phyloP scores from a whole-genome alignment of 2,888 invertebrate genomes.

The Conops quadrifasciatus region DNA sequence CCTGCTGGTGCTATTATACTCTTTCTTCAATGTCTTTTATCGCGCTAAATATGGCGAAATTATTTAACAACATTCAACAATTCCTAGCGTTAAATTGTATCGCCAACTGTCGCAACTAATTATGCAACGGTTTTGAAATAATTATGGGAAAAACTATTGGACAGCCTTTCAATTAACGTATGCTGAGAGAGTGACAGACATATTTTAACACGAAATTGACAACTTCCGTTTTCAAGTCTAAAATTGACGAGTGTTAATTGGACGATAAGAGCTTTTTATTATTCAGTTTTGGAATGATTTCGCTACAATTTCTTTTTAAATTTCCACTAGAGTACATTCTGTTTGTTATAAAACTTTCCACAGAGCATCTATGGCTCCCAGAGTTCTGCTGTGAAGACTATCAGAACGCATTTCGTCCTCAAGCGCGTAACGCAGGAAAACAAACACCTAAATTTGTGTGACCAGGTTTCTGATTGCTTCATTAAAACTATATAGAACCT shows the following conservation, averaged over 20 bases:
- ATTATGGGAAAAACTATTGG: conserved; percentile 9
- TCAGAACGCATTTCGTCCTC: no score
- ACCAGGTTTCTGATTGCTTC: no score
- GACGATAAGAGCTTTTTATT: no score
- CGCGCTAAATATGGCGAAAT: conserved; percentile 8
- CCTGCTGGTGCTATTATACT: background rate
- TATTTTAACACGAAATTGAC: background rate
- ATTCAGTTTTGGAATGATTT: background rate
- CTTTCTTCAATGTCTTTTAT: conserved; percentile 8
- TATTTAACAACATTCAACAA: conserved; percentile 22
- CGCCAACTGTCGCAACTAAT: conserved; percentile 25
- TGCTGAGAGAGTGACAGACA: background rate
- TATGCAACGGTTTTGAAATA: conserved; percentile 25
- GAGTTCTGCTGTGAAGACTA: no score
- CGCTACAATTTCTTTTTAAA: no score
- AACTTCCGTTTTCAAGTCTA: background rate
- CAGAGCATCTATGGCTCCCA: no score
- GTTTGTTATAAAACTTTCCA: no score
- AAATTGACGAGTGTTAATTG: no score
- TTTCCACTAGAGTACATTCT: no score
- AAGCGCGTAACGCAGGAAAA: no score
- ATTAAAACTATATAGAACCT: no score
- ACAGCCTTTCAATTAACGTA: conserved; percentile 5
- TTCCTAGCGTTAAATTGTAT: conserved; percentile 17
- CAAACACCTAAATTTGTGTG: no score